Evolutionary conservation across 1,140 invertebrate genomes (phyloP).

Genomic region (Drosophila azteca): DNA sequence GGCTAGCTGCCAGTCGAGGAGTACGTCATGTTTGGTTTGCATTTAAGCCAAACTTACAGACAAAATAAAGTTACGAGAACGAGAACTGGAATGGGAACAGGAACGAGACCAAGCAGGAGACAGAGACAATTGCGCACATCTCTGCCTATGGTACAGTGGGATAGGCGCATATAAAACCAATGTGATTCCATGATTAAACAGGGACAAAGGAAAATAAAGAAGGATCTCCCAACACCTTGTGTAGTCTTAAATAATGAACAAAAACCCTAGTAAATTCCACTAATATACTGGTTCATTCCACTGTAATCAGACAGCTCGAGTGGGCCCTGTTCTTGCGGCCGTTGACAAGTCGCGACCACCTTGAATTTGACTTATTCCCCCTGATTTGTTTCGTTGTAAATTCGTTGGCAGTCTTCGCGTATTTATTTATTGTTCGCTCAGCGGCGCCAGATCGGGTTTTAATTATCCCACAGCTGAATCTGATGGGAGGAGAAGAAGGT

Average conservation of each 20-base stretch:
- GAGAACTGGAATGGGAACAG: not conserved
- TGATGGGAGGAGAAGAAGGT: conserved; percentile 7
- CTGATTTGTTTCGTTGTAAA: conserved; percentile 65
- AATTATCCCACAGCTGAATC: conserved; percentile 41
- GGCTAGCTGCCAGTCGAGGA: conserved; percentile 48
- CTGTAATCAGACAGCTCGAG: conserved; percentile 37
- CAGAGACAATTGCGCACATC: no score
- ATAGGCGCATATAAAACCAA: no score
- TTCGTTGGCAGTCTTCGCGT: conserved; percentile 49
- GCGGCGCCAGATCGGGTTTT: conserved; percentile 53
- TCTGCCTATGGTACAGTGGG: no score
- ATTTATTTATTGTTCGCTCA: conserved; percentile 47
- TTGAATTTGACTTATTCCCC: conserved; percentile 62
- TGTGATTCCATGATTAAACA: no score
- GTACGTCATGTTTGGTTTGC: conserved; percentile 67
- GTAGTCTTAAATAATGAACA: no score
- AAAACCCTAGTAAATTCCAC: no score
- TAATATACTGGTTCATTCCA: conserved; percentile 13
- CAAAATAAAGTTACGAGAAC: conserved; percentile 37
- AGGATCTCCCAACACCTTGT: no score
- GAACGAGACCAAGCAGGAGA: no score
- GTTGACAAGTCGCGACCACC: conserved; percentile 72
- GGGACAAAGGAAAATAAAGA: no score
- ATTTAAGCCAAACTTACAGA: conserved; percentile 64
- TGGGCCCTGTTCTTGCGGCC: conserved; percentile 11